Base-by-base conservation (phyloP, 30 jellyfish, hydroid and myxozoan genomes). In the Aurelia sp. region DNA sequence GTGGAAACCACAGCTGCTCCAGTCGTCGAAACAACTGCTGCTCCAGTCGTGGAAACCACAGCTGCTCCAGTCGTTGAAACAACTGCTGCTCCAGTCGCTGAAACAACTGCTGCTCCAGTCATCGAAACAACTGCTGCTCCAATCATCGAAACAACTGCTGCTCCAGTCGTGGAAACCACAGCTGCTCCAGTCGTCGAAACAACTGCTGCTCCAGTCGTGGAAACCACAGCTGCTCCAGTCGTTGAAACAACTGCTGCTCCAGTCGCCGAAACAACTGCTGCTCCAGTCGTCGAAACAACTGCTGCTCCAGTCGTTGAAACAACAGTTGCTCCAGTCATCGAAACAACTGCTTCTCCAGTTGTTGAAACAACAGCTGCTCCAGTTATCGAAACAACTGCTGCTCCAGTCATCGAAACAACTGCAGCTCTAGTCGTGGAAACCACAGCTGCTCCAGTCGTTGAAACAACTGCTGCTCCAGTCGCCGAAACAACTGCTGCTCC, bases 221-320 rank as follows among this genome's bases (percentile, higher is more conserved):
- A 73, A 17, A 27, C 90, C 7, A 33, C 86, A 0, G 59, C 71
- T 17, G 76, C 85, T 40, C 72, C 88, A 62, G 88, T 48, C 33
- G 73, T 61, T 2, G 73, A 74, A 37, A 62, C 78, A 9, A 77
- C 88, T 0, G 88, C 78, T 19, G 88, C 88, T 60, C 76, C 88
- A 77, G 81, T 65, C n/a, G 82, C 23, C 3, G 88, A 60, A 77
- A 77, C 88, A 58, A 77, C 79, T 0, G 82, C 88, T 19, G 79
- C 88, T 57, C 78, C 88, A 53, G 81, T 47, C 40, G 82, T 44
- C 3, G 55, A 44, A 44, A 44, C 55, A 44, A 44, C 55, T 0
- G 55, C 55, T 44, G 55, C 55, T 44, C 55, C 55, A 44, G 55
- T 44, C 55, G 55, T 44, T 5, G 55, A 44, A 44, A 44, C 55